Conservation (phyloP, 2,113 vertebrate species). For the Oreocharis arfaki region DNA sequence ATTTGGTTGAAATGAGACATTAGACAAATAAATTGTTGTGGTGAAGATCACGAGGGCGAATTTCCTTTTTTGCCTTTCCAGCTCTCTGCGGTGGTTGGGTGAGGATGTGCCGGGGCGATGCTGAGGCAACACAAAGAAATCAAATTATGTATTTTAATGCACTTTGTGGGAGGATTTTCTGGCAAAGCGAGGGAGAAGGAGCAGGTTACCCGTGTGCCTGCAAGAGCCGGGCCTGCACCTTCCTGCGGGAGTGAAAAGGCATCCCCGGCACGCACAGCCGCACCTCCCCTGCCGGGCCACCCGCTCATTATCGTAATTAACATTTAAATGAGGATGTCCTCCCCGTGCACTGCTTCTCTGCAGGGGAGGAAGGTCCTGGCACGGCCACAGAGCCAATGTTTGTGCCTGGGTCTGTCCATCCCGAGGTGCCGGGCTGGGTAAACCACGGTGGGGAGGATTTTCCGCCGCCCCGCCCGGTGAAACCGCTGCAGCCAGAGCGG, state of each 20-base stretch:
- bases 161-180: neutral
- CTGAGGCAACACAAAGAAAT: neutral
- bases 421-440: fast-evolving
- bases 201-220: fast-evolving
- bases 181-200: neutral
- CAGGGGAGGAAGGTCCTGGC: neutral
- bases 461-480: neutral
- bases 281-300: neutral
- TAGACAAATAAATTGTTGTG: neutral
- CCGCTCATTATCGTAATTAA: neutral
- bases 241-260: neutral
- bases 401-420: neutral
- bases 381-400: neutral
- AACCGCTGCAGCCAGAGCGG: fast-evolving
- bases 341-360: fast-evolving
- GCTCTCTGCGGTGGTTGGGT: neutral
- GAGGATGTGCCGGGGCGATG: fast-evolving
- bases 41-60: neutral
- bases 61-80: neutral
- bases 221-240: neutral
- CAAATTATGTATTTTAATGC: neutral
- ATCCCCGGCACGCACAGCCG: neutral
- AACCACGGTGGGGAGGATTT: neutral
- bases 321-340: neutral
- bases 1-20: neutral